phyloP scores from a whole-genome alignment of 2,797 vertebrate species.

The Leptoclinus maculatus region DNA sequence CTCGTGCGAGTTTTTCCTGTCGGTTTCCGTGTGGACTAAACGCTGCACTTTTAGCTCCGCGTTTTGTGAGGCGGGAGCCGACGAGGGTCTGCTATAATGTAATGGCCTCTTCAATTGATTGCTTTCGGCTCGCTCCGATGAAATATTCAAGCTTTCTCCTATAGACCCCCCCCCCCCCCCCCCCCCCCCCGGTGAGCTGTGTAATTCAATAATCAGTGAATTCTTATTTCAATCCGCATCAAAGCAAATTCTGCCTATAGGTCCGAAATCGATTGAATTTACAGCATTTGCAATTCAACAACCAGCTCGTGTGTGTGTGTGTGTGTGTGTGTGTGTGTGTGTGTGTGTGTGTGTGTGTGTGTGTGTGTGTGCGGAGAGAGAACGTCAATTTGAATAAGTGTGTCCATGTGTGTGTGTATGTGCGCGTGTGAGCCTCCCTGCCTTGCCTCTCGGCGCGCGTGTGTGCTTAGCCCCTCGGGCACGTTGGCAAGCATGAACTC shows the following conservation, averaged over 20 bases:
- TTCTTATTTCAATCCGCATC: constrained; percentile 43
- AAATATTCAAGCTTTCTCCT: constrained; percentile 64
- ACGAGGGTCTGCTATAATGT: constrained; percentile 30
- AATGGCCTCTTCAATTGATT: constrained; percentile 63
- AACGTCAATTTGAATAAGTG: constrained; percentile 46
- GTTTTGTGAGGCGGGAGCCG: neutral
- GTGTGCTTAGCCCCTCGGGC: constrained; percentile 75
- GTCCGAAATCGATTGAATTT: constrained; percentile 54
- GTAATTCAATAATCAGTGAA: constrained; percentile 58
- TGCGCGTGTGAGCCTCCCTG: constrained; percentile 40
- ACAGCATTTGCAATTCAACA: constrained; percentile 53
- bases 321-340: constrained; percentile 25
- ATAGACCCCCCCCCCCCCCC: neutral
- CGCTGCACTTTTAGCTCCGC: constrained; percentile 26
- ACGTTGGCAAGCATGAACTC: constrained; percentile 83
- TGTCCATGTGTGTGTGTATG: constrained; percentile 21
- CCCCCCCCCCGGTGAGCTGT: neutral
- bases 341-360: constrained; percentile 20
- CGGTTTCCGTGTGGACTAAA: constrained; percentile 31
- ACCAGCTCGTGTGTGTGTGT: constrained; percentile 16
- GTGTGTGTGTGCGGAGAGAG: constrained; percentile 31
- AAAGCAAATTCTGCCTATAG: constrained; percentile 48
- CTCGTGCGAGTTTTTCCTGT: constrained; percentile 14
- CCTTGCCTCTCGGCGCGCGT: constrained; percentile 59
- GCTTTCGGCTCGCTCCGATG: constrained; percentile 63